Conservation (phyloP, 2,113 vertebrate genomes). For the mouse (Mus musculus) region DNA sequence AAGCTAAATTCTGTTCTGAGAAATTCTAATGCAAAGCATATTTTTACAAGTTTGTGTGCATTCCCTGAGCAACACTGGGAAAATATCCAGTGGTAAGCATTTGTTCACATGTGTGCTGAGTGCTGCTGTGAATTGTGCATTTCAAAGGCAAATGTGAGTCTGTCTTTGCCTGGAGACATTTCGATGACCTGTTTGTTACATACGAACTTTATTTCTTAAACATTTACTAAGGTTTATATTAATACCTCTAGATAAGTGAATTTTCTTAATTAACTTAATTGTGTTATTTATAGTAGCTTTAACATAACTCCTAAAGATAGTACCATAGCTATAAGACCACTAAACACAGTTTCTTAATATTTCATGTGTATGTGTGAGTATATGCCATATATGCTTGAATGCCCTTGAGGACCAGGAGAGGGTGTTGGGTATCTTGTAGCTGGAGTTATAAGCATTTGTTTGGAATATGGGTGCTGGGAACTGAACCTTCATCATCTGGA, state of each 20-base stretch:
- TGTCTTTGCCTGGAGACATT: slow-evolving; percentile 1
- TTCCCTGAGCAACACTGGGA: not conserved
- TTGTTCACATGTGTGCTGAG: not conserved
- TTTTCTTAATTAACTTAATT: not conserved
- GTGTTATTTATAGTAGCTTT: not conserved
- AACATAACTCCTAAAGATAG: not conserved
- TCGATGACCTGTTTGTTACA: not conserved
- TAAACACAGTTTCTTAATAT: not conserved
- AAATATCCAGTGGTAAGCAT: not conserved
- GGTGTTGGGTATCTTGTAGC: not conserved
- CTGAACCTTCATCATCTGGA: not conserved
- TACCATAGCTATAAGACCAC: not conserved
- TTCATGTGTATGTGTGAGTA: not conserved
- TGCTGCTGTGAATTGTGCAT: not conserved
- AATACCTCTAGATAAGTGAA: not conserved
- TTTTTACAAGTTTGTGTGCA: slow-evolving; percentile 18
- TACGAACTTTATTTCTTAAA: slow-evolving; percentile 1
- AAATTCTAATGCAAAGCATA: not conserved
- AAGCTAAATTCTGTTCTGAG: slow-evolving; percentile 44
- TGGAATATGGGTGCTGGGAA: not conserved
- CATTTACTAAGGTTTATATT: not conserved
- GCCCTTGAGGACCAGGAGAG: not conserved
- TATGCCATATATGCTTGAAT: not conserved
- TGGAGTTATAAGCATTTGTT: not conserved
- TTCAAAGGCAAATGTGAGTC: slow-evolving; percentile 26